phyloP scores from a whole-genome alignment of 2,888 invertebrate species.

The Eupelmus urozonus region DNA sequence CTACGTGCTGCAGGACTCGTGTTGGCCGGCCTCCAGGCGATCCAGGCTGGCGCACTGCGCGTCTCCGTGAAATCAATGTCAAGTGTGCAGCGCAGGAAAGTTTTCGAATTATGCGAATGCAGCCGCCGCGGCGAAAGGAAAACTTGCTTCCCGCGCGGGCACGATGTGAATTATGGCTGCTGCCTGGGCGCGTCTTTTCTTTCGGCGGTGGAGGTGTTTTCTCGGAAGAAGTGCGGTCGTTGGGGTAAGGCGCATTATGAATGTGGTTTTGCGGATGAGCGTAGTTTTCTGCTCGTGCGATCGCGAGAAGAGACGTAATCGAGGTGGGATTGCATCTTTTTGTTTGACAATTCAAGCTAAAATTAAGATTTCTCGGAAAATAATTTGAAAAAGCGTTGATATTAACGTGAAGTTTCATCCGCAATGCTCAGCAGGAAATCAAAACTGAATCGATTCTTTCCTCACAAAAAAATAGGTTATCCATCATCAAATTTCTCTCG shows the following conservation, averaged over 20 bases:
- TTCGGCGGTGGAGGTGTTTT: no score
- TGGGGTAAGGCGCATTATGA: no score
- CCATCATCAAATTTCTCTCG: conserved; percentile 10
- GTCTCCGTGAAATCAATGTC: conserved; percentile 35
- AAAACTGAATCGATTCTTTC: not conserved
- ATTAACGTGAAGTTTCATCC: no score
- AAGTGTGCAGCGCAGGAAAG: conserved; percentile 47
- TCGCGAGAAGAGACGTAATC: no score
- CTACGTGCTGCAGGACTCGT: not conserved
- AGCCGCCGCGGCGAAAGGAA: conserved; percentile 13
- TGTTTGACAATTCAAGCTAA: no score
- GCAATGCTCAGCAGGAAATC: not conserved
- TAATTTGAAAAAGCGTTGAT: no score
- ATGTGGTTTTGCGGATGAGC: no score
- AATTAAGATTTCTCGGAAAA: no score
- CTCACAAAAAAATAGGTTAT: conserved; percentile 6
- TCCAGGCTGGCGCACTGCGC: not conserved
- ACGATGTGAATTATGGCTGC: conserved; percentile 17
- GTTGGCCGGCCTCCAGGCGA: conserved; percentile 42
- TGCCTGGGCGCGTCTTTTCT: not conserved
- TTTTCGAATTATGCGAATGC: conserved; percentile 42
- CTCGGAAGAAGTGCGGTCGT: no score
- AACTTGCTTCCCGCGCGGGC: conserved; percentile 7
- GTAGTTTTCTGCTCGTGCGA: no score
- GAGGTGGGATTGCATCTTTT: no score